Conservation (phyloP, 2,113 vertebrate genomes). For the Pontoporia blainvillei region DNA sequence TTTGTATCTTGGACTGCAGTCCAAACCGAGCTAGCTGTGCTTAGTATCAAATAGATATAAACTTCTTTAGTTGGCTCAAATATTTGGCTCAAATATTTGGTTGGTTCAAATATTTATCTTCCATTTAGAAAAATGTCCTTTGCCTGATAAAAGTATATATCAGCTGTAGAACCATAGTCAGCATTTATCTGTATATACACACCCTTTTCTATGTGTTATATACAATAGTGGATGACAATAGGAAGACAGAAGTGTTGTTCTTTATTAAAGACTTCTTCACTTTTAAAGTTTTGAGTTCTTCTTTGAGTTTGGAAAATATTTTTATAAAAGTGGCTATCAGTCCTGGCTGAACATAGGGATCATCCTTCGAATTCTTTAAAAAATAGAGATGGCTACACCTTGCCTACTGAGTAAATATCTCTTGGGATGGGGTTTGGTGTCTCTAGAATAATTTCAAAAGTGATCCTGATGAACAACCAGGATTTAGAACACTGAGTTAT, state of each 20-base stretch:
- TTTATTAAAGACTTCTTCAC: not conserved
- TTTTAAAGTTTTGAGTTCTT: not conserved
- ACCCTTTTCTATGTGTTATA: not conserved
- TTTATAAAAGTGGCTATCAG: not conserved
- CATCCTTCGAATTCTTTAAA: not conserved
- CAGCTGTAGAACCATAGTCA: not conserved
- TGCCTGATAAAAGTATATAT: not conserved
- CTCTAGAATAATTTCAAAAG: not conserved
- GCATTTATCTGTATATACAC: not conserved
- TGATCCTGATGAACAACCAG: not conserved
- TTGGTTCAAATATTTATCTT: not conserved
- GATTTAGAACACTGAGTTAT: not conserved
- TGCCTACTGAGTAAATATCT: not conserved
- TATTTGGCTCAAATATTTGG: not conserved
- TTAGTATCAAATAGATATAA: not conserved
- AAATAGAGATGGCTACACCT: not conserved
- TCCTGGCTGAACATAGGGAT: not conserved
- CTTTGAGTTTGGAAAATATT: not conserved
- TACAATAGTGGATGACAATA: not conserved
- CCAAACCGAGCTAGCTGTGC: not conserved
- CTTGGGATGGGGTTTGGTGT: not conserved
- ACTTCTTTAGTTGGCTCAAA: not conserved
- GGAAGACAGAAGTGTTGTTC: not conserved
- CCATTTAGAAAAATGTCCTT: not conserved
- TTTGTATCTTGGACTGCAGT: not conserved